phyloP scores from a whole-genome alignment of 2,113 vertebrate species.

The Cryptomyrus ogoouensis region DNA sequence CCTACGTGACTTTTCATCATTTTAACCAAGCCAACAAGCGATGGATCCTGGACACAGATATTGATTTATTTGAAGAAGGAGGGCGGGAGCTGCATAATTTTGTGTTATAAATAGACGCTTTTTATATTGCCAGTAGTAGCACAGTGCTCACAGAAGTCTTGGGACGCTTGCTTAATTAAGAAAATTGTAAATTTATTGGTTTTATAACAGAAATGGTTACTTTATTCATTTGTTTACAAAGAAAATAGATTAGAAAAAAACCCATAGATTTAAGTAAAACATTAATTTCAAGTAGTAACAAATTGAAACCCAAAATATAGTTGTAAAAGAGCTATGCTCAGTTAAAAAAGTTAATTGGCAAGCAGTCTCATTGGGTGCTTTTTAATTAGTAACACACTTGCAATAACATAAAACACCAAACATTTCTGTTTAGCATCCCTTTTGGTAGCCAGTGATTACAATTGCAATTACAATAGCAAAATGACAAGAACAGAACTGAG shows the following conservation, averaged over 20 bases:
- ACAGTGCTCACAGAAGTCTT: neutral
- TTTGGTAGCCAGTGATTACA: neutral
- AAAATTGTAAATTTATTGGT: neutral
- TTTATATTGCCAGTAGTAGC: neutral
- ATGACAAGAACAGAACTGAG: neutral
- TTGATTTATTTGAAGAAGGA: neutral
- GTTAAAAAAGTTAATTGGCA: neutral
- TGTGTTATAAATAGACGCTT: neutral
- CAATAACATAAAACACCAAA: neutral
- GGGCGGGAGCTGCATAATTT: neutral
- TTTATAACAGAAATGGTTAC: neutral
- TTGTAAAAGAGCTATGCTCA: neutral
- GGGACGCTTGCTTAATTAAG: neutral
- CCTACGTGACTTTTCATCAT: slow-evolving; percentile 1
- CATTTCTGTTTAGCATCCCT: neutral
- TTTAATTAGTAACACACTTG: neutral
- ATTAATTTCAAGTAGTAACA: neutral
- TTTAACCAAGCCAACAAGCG: neutral
- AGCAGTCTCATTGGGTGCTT: neutral
- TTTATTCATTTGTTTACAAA: neutral
- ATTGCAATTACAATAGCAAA: neutral
- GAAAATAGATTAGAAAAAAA: neutral
- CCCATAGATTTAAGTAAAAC: neutral
- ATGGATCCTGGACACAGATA: neutral
- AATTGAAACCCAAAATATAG: neutral